Percentiles rank a stretch among this genome's conserved stretches.
Conservation (phyloP, 2,797 vertebrate species). For the Chelmon rostratus region DNA sequence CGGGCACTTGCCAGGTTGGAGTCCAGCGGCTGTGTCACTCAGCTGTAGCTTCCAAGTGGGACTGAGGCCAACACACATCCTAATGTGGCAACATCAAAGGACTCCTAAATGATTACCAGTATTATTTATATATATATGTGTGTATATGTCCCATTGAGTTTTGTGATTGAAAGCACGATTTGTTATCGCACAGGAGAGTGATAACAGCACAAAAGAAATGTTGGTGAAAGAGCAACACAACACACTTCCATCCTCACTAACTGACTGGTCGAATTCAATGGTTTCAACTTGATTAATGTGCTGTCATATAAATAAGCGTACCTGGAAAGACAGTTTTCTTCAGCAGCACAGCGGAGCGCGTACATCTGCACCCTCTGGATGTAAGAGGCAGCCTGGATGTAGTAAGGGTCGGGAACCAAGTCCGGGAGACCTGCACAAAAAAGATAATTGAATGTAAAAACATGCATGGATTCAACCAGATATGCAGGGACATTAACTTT, state of each 20-base stretch:
- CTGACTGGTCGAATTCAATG: background rate
- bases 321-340: conserved; percentile 90
- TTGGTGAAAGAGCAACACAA: background rate
- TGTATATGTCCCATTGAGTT: background rate
- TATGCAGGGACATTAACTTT: background rate
- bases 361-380: conserved; percentile 89
- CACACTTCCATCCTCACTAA: background rate
- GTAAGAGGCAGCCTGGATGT: conserved; percentile 88
- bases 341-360: conserved; percentile 87
- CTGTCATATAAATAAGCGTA: conserved; percentile 43
- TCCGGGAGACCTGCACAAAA: conserved; percentile 85
- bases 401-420: conserved; percentile 88
- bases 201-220: background rate
- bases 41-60: conserved; percentile 51
- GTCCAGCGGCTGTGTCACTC: conserved; percentile 54
- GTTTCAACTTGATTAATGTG: background rate
- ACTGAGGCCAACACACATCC: conserved; percentile 47
- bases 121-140: background rate
- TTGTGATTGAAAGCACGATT: background rate
- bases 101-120: conserved; percentile 25
- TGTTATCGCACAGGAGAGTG: background rate
- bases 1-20: conserved; percentile 52
- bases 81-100: conserved; percentile 36
- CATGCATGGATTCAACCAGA: background rate
- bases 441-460: background rate